Evolutionary conservation across 1,140 invertebrate genomes (phyloP).

Genomic region (Drosophila pectinifera): DNA sequence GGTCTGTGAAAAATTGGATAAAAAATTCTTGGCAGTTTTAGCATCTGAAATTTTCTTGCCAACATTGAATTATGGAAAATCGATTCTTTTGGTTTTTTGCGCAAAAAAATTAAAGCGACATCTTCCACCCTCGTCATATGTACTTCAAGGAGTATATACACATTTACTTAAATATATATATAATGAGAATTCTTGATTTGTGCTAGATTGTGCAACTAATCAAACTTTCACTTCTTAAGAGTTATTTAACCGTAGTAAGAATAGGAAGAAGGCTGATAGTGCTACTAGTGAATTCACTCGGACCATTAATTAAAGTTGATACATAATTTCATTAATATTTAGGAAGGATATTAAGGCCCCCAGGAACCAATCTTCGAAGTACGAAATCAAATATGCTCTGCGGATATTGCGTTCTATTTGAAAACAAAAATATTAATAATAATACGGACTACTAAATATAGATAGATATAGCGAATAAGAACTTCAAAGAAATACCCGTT

Average conservation of each 20-base stretch:
- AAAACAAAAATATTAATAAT: neutral
- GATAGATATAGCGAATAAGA: neutral
- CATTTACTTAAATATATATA: constrained; percentile 1
- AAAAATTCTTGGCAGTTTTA: constrained; percentile 80
- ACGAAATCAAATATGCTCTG: constrained; percentile 13
- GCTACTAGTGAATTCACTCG: constrained; percentile 12
- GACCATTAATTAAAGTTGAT: constrained; percentile 9
- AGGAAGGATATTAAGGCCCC: neutral
- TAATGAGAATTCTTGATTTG: constrained; percentile 7
- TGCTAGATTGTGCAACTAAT: constrained; percentile 20
- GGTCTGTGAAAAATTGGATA: constrained; percentile 80
- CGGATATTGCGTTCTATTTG: neutral
- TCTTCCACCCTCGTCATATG: constrained; percentile 39
- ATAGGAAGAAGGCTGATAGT: neutral
- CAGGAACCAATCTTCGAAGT: neutral
- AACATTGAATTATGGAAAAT: constrained; percentile 81
- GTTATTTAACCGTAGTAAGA: neutral
- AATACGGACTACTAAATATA: neutral
- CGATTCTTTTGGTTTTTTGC: constrained; percentile 74
- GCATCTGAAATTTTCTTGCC: constrained; percentile 75
- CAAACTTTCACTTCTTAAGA: constrained; percentile 1
- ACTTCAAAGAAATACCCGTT: neutral
- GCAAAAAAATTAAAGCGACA: constrained; percentile 53
- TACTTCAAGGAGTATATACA: constrained; percentile 8
- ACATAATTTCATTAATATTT: constrained; percentile 43